These are phyloP conservation scores for Tetraodon nigroviridis DNA, from an alignment of 2,113 vertebrate genomes.

Conservation along the genomic window DNA sequence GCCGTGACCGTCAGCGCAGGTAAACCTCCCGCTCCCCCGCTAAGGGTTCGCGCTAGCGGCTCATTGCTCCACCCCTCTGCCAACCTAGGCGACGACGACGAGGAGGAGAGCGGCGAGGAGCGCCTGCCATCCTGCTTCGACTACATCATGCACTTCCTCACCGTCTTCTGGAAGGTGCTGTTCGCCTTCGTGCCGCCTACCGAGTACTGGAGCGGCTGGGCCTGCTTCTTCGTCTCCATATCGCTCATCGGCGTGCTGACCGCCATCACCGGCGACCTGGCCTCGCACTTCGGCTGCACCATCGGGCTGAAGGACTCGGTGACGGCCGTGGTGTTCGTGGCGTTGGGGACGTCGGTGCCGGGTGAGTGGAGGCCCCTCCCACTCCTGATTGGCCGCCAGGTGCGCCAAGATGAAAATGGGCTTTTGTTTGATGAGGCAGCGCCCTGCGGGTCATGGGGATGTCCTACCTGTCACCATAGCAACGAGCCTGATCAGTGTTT, in stretches of 20 bases:
- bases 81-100: slow-evolving; percentile 76
- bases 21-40: slow-evolving; percentile 51
- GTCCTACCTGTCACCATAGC: not conserved
- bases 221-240: slow-evolving; percentile 82
- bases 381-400: not conserved
- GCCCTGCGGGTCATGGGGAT: not conserved
- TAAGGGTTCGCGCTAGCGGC: not conserved
- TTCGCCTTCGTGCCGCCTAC: slow-evolving; percentile 82
- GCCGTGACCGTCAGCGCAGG: slow-evolving; percentile 82
- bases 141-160: slow-evolving; percentile 87
- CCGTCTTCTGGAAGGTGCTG: slow-evolving; percentile 85
- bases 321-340: slow-evolving; percentile 82
- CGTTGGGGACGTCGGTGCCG: slow-evolving; percentile 80
- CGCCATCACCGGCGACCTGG: slow-evolving; percentile 79
- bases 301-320: slow-evolving; percentile 81
- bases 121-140: slow-evolving; percentile 82
- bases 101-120: slow-evolving; percentile 81
- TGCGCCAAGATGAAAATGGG: slow-evolving; percentile 9
- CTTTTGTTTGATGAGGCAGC: slow-evolving; percentile 3
- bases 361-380: slow-evolving; percentile 50
- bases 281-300: slow-evolving; percentile 81
- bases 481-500: too few species aligned
- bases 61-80: not conserved
- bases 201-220: slow-evolving; percentile 85
- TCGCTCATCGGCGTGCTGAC: slow-evolving; percentile 77